These are phyloP conservation scores for Eumerus sabulonum DNA, from an alignment of 2,888 invertebrate genomes.

Conservation along the genomic window DNA sequence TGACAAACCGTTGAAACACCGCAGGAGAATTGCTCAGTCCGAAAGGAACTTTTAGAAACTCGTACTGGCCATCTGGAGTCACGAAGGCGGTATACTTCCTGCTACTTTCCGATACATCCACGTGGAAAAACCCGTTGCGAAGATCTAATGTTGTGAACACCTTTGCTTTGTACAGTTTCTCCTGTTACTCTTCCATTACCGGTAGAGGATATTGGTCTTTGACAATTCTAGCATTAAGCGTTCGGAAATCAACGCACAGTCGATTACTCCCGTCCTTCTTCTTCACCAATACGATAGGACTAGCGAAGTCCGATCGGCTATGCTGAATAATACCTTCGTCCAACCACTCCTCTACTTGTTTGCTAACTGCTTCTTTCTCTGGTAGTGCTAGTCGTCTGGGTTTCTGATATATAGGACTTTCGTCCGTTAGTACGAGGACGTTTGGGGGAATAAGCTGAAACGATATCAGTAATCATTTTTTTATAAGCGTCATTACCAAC, in stretches of 20 bases:
- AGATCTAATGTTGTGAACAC: slow-evolving; percentile 18
- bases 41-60: slow-evolving; percentile 12
- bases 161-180: slow-evolving; percentile 9
- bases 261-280: slow-evolving; percentile 12
- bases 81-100: slow-evolving; percentile 19
- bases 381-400: slow-evolving; percentile 2
- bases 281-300: slow-evolving; percentile 11
- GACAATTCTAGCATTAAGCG: not conserved
- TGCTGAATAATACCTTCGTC: slow-evolving; percentile 6
- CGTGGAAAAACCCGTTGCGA: slow-evolving; percentile 20
- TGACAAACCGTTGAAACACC: slow-evolving; percentile 1
- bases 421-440: not conserved
- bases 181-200: not conserved
- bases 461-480: not conserved
- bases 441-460: slow-evolving; percentile 6
- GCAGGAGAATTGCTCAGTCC: slow-evolving; percentile 7
- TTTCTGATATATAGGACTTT: not conserved
- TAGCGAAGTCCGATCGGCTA: slow-evolving; percentile 16
- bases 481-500: slow-evolving; percentile 57
- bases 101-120: slow-evolving; percentile 8
- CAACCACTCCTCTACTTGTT: slow-evolving; percentile 12
- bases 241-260: not conserved
- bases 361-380: not conserved
- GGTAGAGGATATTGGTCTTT: not conserved
- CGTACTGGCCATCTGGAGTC: slow-evolving; percentile 12